Evolutionary conservation across 2,113 vertebrate genomes (phyloP).

Genomic region (Scytalopus superciliaris): DNA sequence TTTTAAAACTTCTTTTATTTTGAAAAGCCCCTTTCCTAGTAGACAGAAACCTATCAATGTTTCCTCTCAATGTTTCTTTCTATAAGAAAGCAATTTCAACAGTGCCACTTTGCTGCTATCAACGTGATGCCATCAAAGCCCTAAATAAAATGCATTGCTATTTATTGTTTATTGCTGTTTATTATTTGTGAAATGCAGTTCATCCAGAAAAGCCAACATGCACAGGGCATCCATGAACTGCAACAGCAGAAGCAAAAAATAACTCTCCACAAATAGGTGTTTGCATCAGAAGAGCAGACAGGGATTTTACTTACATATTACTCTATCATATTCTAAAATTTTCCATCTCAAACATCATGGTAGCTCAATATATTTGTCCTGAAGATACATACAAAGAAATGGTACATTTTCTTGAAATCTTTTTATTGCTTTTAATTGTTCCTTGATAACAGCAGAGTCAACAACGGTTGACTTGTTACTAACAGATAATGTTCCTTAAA

Average conservation of each 20-base stretch:
- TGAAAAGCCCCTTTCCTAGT: background rate
- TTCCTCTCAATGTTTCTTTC: background rate
- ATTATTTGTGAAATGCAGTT: background rate
- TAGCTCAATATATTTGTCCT: background rate
- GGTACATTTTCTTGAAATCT: background rate
- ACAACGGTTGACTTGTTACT: fast-evolving
- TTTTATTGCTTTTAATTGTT: background rate
- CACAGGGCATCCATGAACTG: background rate
- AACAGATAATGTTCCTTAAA: background rate
- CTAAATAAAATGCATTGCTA: background rate
- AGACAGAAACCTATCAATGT: background rate
- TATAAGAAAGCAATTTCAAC: background rate
- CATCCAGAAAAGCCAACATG: background rate
- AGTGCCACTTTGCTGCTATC: background rate
- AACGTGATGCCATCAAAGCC: background rate
- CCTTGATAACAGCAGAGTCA: background rate
- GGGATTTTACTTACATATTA: background rate
- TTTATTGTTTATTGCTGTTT: background rate
- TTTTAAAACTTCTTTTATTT: background rate
- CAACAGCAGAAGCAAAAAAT: background rate
- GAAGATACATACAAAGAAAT: background rate
- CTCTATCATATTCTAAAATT: background rate
- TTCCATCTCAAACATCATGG: background rate
- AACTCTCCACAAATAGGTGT: background rate
- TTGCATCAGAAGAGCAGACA: background rate